phyloP scores from a whole-genome alignment of 2,797 vertebrate genomes.

The Sciurus vulgaris region DNA sequence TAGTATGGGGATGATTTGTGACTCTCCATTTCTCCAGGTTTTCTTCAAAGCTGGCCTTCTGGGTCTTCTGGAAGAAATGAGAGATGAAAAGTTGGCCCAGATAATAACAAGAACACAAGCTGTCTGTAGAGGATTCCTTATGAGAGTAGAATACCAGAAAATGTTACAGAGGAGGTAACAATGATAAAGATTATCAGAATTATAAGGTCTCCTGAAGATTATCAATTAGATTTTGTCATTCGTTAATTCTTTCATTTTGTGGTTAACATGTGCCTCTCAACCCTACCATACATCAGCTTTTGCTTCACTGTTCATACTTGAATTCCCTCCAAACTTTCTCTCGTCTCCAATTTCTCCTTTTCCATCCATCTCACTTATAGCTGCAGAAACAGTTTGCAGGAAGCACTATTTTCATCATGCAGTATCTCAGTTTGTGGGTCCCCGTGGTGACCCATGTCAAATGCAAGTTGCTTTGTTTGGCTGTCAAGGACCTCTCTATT shows the following conservation, averaged over 20 bases:
- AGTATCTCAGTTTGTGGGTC: not conserved
- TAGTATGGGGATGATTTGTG: not conserved
- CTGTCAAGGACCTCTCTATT: not conserved
- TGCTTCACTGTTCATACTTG: not conserved
- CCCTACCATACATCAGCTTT: not conserved
- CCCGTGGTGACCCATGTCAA: not conserved
- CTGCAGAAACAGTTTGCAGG: not conserved
- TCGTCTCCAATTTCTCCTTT: not conserved
- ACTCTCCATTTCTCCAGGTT: slow-evolving; percentile 85
- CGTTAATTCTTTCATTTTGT: not conserved
- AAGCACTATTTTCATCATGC: not conserved
- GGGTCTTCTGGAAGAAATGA: slow-evolving; percentile 91
- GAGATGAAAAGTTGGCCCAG: slow-evolving; percentile 91
- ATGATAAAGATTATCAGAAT: not conserved
- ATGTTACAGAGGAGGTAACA: slow-evolving; percentile 92
- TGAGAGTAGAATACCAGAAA: slow-evolving; percentile 89
- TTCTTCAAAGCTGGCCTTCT: slow-evolving; percentile 92
- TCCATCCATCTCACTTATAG: not conserved
- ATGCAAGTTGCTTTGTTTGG: not conserved
- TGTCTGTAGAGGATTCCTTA: slow-evolving; percentile 90
- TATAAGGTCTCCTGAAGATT: not conserved
- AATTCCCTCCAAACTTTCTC: not conserved
- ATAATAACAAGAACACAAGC: slow-evolving; percentile 91
- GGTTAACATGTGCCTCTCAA: not conserved
- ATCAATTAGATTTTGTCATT: not conserved